Evolutionary conservation across 1,140 invertebrate genomes (phyloP), one percentile per base, ranked within the genome.

Genomic region (Thereuonema tuberculata): DNA sequence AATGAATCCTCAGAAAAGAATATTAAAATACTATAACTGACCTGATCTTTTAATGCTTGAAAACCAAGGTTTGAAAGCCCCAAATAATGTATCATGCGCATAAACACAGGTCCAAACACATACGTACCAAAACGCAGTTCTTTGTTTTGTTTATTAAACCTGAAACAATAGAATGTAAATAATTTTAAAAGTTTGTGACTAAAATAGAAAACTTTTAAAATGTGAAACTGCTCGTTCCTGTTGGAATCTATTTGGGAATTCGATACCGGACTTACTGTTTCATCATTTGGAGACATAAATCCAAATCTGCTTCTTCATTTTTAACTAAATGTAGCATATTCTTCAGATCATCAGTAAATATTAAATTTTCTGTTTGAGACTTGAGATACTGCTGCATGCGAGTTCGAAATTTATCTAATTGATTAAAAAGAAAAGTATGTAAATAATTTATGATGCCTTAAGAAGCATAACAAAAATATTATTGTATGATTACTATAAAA

Each of bases 291-390:
- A 60, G n/a, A 24, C 61, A 61, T 12, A 89, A 67, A 1, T 81
- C 67, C 3, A 86, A 62, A 70, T 90, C 85, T 50, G 78, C 67
- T 14, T 75, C 71, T 17, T 68, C 73, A 46, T 77, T 76, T 54
- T 83, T 77, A 17, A 78, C 75, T 28, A 89, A 69, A 68, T 88
- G 82, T 9, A 86, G 68, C 78, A 89, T 84, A 67, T 86, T 85
- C 69, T 89, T 89, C 3, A 91, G 72, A 73, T 91, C 88, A 74
- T 89, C 87, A 5, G 86, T 88, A 66, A 89, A 90, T 62, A 90
- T 79, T 75, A 87, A 2, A n/a, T n/a, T n/a, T 20, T 46, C 20
- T 3, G 26, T 57, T n/a, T n/a, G 2, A 12, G 14, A 5, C 5
- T 31, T 24, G 17, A 31, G 9, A 31, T 46, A 46, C 23, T 57